Conservation (phyloP, 2,888 invertebrate genomes). For the Temnothorax ravouxi region DNA sequence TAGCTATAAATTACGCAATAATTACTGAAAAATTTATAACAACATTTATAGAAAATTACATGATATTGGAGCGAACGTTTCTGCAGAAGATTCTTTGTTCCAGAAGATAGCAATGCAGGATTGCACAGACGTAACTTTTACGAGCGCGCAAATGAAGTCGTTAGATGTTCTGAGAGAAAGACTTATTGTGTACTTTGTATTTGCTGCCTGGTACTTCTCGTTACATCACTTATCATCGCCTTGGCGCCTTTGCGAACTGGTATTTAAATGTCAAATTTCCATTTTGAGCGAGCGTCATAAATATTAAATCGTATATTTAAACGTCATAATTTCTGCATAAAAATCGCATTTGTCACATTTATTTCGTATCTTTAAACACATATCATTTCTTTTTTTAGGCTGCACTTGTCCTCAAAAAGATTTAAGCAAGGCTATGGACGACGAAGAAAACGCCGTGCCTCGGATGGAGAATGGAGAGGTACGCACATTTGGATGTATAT, state of each 20-base stretch:
- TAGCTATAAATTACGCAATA: neutral
- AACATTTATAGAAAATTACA: neutral
- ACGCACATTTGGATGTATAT: conserved; percentile 24
- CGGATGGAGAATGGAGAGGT: conserved; percentile 90
- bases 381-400: conserved; percentile 86
- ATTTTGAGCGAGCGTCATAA: neutral
- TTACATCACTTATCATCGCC: conserved; percentile 95
- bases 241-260: conserved; percentile 96
- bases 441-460: conserved; percentile 90
- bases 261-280: conserved; percentile 83
- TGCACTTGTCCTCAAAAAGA: conserved; percentile 91
- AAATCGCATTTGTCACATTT: neutral
- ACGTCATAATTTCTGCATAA: neutral
- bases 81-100: conserved; percentile 82
- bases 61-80: conserved; percentile 13
- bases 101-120: conserved; percentile 89
- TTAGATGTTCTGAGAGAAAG: conserved; percentile 95
- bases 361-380: neutral
- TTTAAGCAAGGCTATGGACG: conserved; percentile 89
- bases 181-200: conserved; percentile 93
- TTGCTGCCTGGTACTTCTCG: conserved; percentile 92
- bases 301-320: neutral
- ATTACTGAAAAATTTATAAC: neutral
- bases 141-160: conserved; percentile 91
- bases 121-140: conserved; percentile 90